A percentile compares a stretch with the other conserved stretches of the same genome.
Evolutionary conservation across 1,140 invertebrate genomes (phyloP).

Genomic region (Drosophila saltans): DNA sequence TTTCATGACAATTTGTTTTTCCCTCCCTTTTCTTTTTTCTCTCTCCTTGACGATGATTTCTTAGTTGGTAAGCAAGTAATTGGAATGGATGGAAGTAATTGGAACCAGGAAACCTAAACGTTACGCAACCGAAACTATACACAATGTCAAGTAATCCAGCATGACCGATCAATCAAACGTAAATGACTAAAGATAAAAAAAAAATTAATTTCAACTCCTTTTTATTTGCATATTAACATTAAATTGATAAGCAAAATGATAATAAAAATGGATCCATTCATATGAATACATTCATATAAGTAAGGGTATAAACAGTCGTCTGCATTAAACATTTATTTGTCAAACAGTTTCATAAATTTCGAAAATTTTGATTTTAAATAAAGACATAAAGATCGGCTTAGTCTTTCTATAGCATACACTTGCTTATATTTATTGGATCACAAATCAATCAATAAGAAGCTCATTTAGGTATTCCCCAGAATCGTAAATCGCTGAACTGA

Average conservation of each 20-base stretch:
- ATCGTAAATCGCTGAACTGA: conserved; percentile 6
- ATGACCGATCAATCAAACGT: neutral
- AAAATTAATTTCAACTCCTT: neutral
- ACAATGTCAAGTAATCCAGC: neutral
- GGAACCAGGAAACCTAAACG: neutral
- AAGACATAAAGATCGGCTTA: neutral
- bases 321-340: too few relatives aligned
- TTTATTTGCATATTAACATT: neutral
- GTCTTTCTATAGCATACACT: neutral
- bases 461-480: conserved; percentile 69
- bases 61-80: neutral
- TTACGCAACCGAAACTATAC: neutral
- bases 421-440: neutral
- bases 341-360: neutral
- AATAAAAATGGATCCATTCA: too few relatives aligned
- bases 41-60: neutral
- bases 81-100: neutral
- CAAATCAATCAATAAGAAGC: conserved; percentile 54
- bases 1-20: neutral
- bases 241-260: too few relatives aligned
- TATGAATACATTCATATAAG: too few relatives aligned
- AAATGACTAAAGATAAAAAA: neutral
- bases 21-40: neutral
- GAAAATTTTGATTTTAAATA: neutral
- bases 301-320: too few relatives aligned